Percentiles rank a stretch among this genome's conserved stretches.
Evolutionary conservation across 2,888 invertebrate genomes (phyloP).

Genomic region (Aproaerema taeniolella): DNA sequence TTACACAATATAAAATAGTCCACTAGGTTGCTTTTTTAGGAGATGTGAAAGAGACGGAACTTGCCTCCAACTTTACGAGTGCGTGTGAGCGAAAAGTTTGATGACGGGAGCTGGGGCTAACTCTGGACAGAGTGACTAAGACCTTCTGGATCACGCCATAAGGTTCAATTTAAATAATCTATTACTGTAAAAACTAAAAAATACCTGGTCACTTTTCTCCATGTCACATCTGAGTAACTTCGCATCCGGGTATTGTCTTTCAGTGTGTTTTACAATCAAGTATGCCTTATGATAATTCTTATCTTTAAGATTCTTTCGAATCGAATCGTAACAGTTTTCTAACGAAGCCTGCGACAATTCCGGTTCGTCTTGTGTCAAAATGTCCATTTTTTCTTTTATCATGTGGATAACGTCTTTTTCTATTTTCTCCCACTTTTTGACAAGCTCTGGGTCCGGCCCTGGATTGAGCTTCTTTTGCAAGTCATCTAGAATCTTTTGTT

Average conservation of each 20-base stretch:
- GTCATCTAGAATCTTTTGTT: constrained; percentile 79
- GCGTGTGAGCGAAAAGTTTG: no score
- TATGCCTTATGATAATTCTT: constrained; percentile 74
- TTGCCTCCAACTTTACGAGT: no score
- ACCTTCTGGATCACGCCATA: no score
- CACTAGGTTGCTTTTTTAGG: no score
- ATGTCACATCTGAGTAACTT: constrained; percentile 63
- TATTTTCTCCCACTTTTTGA: constrained; percentile 73
- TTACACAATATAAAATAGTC: no score
- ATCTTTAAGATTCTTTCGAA: constrained; percentile 58
- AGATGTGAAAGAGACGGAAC: no score
- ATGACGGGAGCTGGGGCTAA: no score
- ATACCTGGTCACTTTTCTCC: constrained; percentile 71
- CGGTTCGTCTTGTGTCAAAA: constrained; percentile 64
- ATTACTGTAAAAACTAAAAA: no score
- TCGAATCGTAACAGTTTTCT: constrained; percentile 60
- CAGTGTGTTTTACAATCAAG: constrained; percentile 64
- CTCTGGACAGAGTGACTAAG: no score
- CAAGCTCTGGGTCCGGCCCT: constrained; percentile 57
- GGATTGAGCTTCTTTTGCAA: constrained; percentile 72
- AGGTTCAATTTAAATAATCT: no score
- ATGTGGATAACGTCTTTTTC: constrained; percentile 65
- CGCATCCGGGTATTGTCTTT: constrained; percentile 65
- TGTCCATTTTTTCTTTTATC: constrained; percentile 67
- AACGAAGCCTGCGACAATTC: constrained; percentile 61